A percentile compares a stretch with the other conserved stretches of the same genome.
Conservation (phyloP, 37 sponge, comb jelly and placozoan species). For the Mnemiopsis leidyi region DNA sequence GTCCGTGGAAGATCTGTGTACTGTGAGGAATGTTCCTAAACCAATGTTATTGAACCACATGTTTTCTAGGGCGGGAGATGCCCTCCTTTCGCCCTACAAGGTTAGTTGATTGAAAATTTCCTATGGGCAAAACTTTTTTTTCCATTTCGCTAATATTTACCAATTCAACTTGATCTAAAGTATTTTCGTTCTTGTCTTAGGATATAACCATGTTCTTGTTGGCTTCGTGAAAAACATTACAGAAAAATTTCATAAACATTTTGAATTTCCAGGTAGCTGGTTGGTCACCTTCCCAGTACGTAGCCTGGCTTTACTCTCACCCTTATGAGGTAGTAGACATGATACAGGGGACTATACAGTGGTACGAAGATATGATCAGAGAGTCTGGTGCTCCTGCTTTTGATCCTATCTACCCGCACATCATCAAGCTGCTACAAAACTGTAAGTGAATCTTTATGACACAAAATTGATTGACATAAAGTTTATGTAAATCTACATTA, state of each 20-base stretch:
- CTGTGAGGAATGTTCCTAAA: slow-evolving; percentile 45
- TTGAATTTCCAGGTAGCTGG: slow-evolving; percentile 55
- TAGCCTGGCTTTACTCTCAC: slow-evolving; percentile 48
- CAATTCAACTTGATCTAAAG: neutral
- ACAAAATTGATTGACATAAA: neutral
- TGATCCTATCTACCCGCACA: slow-evolving; percentile 39
- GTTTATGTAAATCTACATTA: too few species aligned
- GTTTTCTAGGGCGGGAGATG: slow-evolving; percentile 49
- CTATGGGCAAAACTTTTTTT: too few species aligned
- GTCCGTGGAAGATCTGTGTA: neutral
- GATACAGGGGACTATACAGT: slow-evolving; percentile 58
- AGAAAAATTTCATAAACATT: too few species aligned
- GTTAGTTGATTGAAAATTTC: neutral
- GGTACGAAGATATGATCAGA: slow-evolving; percentile 63
- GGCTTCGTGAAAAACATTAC: too few species aligned
- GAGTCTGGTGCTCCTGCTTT: slow-evolving; percentile 33
- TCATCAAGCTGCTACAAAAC: neutral
- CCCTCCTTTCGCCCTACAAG: slow-evolving; percentile 35
- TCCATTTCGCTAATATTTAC: neutral
- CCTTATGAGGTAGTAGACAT: slow-evolving; percentile 28
- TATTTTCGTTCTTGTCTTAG: too few species aligned
- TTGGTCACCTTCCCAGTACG: slow-evolving; percentile 44
- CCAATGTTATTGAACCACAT: slow-evolving; percentile 27
- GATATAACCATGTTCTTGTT: too few species aligned
- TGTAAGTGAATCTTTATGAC: slow-evolving; percentile 1